Evolutionary conservation across 1,140 invertebrate species (phyloP), one percentile per base, ranked within the genome.

Genomic region (Galendromus occidentalis): DNA sequence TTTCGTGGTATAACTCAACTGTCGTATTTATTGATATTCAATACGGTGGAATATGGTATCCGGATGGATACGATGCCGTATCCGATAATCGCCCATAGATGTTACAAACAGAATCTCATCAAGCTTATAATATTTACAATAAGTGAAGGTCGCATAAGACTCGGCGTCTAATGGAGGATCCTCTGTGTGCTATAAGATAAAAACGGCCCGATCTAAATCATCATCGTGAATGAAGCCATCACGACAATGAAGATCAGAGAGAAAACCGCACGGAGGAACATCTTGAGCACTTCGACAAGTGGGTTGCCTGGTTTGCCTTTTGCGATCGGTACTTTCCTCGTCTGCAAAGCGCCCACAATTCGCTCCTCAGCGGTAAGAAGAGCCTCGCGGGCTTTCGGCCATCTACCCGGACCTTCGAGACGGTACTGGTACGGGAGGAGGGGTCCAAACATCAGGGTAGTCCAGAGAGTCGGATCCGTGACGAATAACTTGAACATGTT

Each of bases 401-500:
- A 79, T 42, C 68, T 68, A 12, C 72, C 68, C 2, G 75, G 74
- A 4, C 77, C 77, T 44, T 64, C 45, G 2, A 79, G 70, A n/a
- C 77, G 70, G 70, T 73, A 79, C 64, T 78, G 77, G 67, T 77
- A 77, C 0, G 76, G 71, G 0, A 73, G 69, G 65, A 70, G 72
- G 1, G 76, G 73, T 12, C 74, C 76, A 65, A 75, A 75, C 7
- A 71, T 64, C 9, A 72, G 70, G 1, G 66, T 65, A 18, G 69
- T 63, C 1, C 73, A 76, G 20, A 79, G 69, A 5, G 29, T 33
- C 0, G 75, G 75, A 65, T 77, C 76, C 17, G 25, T 72, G 42
- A 72, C 66, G 7, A 75, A 69, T 42, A 76, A 33, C 69, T 72
- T 69, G 70, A 71, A 25, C 0, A 78, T 44, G 33, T 74, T 68